Conservation (phyloP, 2,797 vertebrate genomes). For the Lepus townsendii region DNA sequence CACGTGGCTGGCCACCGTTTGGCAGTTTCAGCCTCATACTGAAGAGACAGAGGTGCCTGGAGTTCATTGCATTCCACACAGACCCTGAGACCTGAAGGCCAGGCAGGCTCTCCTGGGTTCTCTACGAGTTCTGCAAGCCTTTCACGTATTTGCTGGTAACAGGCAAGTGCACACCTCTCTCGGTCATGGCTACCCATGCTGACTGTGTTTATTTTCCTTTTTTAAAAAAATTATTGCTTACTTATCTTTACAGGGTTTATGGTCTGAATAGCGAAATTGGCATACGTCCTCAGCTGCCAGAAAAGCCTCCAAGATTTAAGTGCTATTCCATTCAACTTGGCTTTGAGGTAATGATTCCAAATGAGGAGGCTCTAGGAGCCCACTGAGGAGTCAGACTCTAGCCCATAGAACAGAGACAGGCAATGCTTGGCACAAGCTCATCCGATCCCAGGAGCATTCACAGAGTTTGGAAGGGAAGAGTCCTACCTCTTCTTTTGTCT, state of each 20-base stretch:
- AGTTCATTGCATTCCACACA: neutral
- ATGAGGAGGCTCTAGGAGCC: neutral
- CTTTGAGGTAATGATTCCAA: neutral
- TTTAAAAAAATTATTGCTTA: slow-evolving; percentile 34
- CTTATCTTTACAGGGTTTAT: slow-evolving; percentile 19
- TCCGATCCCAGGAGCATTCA: neutral
- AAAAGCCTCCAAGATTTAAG: slow-evolving; percentile 31
- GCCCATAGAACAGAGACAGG: neutral
- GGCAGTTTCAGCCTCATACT: neutral
- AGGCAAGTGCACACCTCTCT: neutral
- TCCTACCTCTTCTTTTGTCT: slow-evolving; percentile 98
- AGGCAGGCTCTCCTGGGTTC: too few relatives aligned
- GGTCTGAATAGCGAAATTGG: slow-evolving; percentile 21
- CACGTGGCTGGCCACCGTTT: neutral
- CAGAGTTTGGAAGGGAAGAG: neutral
- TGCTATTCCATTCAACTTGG: neutral
- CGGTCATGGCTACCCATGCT: neutral
- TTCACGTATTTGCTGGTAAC: neutral
- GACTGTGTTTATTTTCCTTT: neutral
- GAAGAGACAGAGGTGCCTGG: neutral
- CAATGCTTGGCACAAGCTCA: neutral
- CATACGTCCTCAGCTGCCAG: slow-evolving; percentile 22
- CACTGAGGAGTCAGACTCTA: neutral
- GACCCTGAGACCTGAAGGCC: neutral
- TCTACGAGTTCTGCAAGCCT: neutral